Evolutionary conservation across 2,113 vertebrate species (phyloP), one percentile per base, ranked within the genome.

Genomic region (Syngnathus typhle): DNA sequence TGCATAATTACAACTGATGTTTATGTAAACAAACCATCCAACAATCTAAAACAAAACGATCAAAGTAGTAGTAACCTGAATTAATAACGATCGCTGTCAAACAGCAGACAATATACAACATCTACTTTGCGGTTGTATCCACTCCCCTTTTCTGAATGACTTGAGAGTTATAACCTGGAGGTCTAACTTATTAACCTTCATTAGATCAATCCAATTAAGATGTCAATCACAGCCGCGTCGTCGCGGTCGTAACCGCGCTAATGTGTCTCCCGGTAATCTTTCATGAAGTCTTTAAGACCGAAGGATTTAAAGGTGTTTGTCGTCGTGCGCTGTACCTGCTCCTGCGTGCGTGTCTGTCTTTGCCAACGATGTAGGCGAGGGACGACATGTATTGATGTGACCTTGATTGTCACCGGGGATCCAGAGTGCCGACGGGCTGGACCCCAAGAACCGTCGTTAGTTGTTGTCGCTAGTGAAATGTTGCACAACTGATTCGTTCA

Each of bases 231-330:
- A 43, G 54, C 4, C 11, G 73, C 69, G 75, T 11, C 2, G 69
- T 52, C 64, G 39, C 18, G 2, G 38, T 60, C 60, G 74, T 81
- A 80, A 82, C 78, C 60, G 64, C 21, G 62, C 19, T 83, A 75
- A 81, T 76, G 68, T 66, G 62, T 75, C 37, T 47, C 59, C 75
- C 59, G 27, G 13, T 64, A 49, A 49, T 64, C 62, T 64, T 41
- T 61, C 15, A 9, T 7, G 27, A 41, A 39, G 19, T 21, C 38
- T 41, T 52, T 52, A n/a, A 52, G 8, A n/a, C 19, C 11, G 18
- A 21, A 21, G 38, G 58, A 60, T 38, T 60, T 18, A 19, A 60
- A 38, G 2, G 38, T 7, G 12, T 37, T 58, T 36, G 32, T 37
- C 15, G n/a, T 10, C 38, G 13, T 61, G 8, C 4, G 7, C n/a